Base-by-base conservation (phyloP, 2,888 invertebrate genomes). In the Drosophila melanosoma region DNA sequence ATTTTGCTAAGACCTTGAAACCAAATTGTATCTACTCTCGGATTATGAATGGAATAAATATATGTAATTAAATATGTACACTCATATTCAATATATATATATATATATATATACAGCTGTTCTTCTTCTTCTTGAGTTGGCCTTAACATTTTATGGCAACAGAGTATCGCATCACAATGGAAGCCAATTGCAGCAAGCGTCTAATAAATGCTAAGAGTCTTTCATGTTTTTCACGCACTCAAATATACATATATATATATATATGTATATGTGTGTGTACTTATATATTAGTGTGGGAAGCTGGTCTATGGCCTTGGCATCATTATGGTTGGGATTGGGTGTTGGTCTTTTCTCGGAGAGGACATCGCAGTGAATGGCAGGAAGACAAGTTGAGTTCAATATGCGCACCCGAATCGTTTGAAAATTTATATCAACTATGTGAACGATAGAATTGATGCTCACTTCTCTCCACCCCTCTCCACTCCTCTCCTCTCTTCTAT, bases 401-500 rank as follows among this genome's bases (percentile, higher is more conserved):
- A 79, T 74, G 73, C 36, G 53, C 64, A 54, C 66, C 71, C 69
- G 67, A 75, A 83, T 86, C 79, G 75, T 86, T 88, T 79, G 80
- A 82, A 84, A 84, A 87, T 87, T 54, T 83, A 83, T 83, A 83
- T 84, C 79, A 87, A 76, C 81, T 74, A 65, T 75, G 67, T 36
- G 69, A 74, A 36, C 76, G 69, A 45, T 74, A 57, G 60, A 69
- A 63, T 52, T 69, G 65, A 52, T 57, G 59, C 57, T 68, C 33
- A 15, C 40, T n/a, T 20, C 35, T 26, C 20, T 48, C 3, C 23
- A 15, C 23, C 20, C 8, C 69, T 3, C 17, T 26, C 2, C 20
- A 6, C 20, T 26, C 26, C 54, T 65, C 26, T 26, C 26, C 26
- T 26, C 6, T 15, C 6, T n/a, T 26, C 23, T 33, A 12, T 66